Evolutionary conservation across 2,797 vertebrate species (phyloP), one percentile per base, ranked within the genome.

Genomic region (Paguma larvata): DNA sequence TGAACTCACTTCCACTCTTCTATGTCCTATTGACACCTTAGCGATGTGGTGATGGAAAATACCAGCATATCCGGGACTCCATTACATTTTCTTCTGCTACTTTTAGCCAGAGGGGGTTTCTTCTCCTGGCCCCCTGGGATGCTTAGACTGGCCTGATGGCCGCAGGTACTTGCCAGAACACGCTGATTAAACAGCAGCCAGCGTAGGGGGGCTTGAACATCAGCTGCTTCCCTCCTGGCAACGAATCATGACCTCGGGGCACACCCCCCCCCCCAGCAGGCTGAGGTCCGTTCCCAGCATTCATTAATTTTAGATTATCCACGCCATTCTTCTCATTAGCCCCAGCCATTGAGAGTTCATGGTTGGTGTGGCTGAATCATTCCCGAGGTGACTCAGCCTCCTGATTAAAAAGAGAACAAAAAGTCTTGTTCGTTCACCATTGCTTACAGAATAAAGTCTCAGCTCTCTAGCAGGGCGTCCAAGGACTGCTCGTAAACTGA

Each of bases 391-490:
- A 97, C 82, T 97, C 87, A 96, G 96, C 59, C 79, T 97, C 56
- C 92, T 95, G 68, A 95, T 97, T 75, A 96, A 93, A 94, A 97
- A 93, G 92, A 97, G 82, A 85, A 56, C 73, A 63, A 73, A 92
- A 59, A 65, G 56, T 27, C 84, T 59, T 88, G 14, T 91, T 91
- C 83, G 63, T 68, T 92, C 85, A 79, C 23, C n/a, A 27, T 25
- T 72, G 56, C 70, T 88, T 92, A 48, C 6, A 34, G n/a, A 96
- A 93, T 70, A 48, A 78, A 92, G 51, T 70, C 75, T 96, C 84
- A 85, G 5, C 6, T 77, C 53, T 56, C 48, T 44, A 75, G 32
- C 30, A 72, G 67, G 80, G 46, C 2, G 0, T 46, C 73, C 82
- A 94, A 87, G 62, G 59, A 34, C 46, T 77, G 85, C 86, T 91